These are phyloP conservation scores for Agriopis aurantiaria DNA, from an alignment of 2,888 invertebrate genomes.

Conservation along the genomic window DNA sequence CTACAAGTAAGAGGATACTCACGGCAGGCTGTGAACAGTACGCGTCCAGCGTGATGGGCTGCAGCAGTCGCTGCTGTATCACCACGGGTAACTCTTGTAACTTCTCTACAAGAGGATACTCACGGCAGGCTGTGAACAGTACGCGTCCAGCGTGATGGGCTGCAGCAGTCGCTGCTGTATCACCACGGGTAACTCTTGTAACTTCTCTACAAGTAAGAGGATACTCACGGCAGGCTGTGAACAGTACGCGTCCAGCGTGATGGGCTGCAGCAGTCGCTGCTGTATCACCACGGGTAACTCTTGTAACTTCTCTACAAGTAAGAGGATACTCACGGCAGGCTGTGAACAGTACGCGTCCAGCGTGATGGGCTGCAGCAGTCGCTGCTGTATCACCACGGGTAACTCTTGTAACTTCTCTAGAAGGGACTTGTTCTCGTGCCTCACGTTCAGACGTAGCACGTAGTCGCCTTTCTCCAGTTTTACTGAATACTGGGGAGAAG, in stretches of 20 bases:
- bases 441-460: slow-evolving; percentile 93
- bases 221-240: no score
- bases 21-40: slow-evolving; percentile 84
- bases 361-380: slow-evolving; percentile 89
- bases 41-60: slow-evolving; percentile 91
- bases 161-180: no score
- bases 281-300: slow-evolving; percentile 92
- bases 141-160: no score
- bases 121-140: no score
- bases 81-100: slow-evolving; percentile 92
- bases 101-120: slow-evolving; percentile 92
- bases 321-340: slow-evolving; percentile 58
- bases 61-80: slow-evolving; percentile 91
- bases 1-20: slow-evolving; percentile 84
- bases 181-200: no score
- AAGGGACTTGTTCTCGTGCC: slow-evolving; percentile 95
- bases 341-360: slow-evolving; percentile 91
- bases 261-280: slow-evolving; percentile 77
- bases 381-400: slow-evolving; percentile 91
- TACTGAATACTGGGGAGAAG: slow-evolving; percentile 89
- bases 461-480: slow-evolving; percentile 99
- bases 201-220: no score
- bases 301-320: slow-evolving; percentile 92
- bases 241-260: slow-evolving; percentile 87
- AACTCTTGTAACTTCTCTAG: slow-evolving; percentile 95